These are phyloP conservation scores for Muscicapa comitata DNA, from an alignment of 2,797 vertebrate species.

Conservation along the genomic window DNA sequence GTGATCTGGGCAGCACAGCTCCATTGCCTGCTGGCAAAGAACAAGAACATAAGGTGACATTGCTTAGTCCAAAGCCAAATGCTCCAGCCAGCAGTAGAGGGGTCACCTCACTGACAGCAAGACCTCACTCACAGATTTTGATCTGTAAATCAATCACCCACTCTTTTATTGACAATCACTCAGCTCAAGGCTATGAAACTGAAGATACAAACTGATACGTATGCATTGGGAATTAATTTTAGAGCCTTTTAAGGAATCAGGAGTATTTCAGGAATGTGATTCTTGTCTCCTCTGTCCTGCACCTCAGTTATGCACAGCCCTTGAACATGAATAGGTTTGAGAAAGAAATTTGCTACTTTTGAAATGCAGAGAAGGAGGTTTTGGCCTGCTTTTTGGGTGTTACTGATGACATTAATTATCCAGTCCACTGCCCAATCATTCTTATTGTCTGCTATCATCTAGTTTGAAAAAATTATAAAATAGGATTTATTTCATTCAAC, in stretches of 20 bases:
- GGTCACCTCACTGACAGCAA: background rate
- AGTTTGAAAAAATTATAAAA: background rate
- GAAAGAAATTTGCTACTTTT: background rate
- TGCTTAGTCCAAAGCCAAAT: background rate
- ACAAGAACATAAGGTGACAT: background rate
- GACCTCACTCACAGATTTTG: background rate
- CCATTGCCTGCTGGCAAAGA: fast-evolving
- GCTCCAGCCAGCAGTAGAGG: background rate
- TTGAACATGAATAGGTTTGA: background rate
- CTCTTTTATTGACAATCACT: background rate
- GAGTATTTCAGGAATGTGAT: background rate
- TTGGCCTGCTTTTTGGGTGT: background rate
- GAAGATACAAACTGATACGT: background rate
- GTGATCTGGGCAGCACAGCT: background rate
- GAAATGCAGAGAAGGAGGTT: background rate
- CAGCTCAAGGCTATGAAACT: background rate
- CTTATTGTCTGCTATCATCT: background rate
- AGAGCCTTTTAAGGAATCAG: background rate
- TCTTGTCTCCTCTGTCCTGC: background rate
- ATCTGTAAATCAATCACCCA: background rate
- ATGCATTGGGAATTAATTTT: background rate
- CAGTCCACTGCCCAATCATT: background rate
- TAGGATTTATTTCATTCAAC: background rate
- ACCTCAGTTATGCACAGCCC: background rate
- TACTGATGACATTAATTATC: background rate